Conservation (phyloP, 2,797 vertebrate genomes). For the Psittacula derbiana region DNA sequence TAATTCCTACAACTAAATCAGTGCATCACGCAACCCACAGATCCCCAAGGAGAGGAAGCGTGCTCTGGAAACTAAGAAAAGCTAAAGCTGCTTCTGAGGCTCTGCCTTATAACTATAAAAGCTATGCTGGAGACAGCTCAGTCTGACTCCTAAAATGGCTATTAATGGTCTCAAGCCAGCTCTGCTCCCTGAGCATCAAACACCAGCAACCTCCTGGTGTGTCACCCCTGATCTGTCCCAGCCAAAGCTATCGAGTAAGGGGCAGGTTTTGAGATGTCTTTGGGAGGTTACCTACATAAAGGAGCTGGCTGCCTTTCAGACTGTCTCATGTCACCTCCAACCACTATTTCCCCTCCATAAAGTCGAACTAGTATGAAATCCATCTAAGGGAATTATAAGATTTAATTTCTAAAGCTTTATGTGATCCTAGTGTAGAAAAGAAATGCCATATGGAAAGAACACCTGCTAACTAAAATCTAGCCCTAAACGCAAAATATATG, state of each 20-base stretch:
- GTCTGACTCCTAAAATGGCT: not conserved
- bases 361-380: not conserved
- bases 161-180: not conserved
- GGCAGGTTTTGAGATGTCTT: not conserved
- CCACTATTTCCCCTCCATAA: not conserved
- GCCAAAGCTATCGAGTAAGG: not conserved
- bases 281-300: not conserved
- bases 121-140: not conserved
- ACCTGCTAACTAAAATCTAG: conserved; percentile 28
- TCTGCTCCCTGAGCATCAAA: not conserved
- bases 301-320: not conserved
- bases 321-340: not conserved
- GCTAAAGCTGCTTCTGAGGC: not conserved
- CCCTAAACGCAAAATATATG: not conserved
- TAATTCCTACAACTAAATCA: conserved; percentile 14
- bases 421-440: not conserved
- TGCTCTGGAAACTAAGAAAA: not conserved
- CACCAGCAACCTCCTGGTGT: not conserved
- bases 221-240: not conserved
- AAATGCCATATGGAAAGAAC: conserved; percentile 19
- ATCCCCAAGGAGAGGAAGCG: not conserved
- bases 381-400: not conserved
- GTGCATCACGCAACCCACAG: not conserved
- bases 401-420: conserved; percentile 16
- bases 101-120: not conserved